Evolutionary conservation across 2,888 invertebrate genomes (phyloP).

Genomic region (Eristalinus aeneus): DNA sequence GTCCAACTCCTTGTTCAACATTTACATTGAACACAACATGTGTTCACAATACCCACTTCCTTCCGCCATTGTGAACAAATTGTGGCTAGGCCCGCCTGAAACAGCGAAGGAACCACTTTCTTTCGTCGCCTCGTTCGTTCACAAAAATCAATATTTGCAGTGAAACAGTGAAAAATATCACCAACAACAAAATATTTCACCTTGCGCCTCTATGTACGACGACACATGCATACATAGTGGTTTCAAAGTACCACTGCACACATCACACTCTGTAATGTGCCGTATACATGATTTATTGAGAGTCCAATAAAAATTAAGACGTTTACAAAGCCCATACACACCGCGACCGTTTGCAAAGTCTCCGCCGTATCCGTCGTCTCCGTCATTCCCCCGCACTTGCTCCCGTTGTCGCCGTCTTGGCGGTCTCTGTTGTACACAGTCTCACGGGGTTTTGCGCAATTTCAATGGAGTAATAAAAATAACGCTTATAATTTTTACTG

Average conservation of each 20-base stretch:
- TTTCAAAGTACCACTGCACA: not conserved
- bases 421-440: not conserved
- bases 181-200: not conserved
- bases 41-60: not conserved
- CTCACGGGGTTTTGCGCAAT: slow-evolving; percentile 1
- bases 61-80: not conserved
- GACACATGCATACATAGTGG: not conserved
- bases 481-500: slow-evolving; percentile 37
- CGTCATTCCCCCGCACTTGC: no score
- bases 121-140: not conserved
- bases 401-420: not conserved
- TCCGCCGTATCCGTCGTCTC: no score
- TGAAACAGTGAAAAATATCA: not conserved
- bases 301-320: slow-evolving; percentile 24
- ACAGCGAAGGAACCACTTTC: not conserved
- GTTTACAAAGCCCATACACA: not conserved
- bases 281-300: slow-evolving; percentile 5
- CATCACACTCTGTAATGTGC: not conserved
- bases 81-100: not conserved
- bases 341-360: not conserved
- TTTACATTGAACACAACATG: not conserved
- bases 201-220: not conserved
- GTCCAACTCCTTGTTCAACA: not conserved
- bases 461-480: slow-evolving; percentile 20
- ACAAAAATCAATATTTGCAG: slow-evolving; percentile 17